Percentiles rank a stretch among this genome's conserved stretches.
Conservation (phyloP, 1,140 invertebrate species). For the Homarus americanus region DNA sequence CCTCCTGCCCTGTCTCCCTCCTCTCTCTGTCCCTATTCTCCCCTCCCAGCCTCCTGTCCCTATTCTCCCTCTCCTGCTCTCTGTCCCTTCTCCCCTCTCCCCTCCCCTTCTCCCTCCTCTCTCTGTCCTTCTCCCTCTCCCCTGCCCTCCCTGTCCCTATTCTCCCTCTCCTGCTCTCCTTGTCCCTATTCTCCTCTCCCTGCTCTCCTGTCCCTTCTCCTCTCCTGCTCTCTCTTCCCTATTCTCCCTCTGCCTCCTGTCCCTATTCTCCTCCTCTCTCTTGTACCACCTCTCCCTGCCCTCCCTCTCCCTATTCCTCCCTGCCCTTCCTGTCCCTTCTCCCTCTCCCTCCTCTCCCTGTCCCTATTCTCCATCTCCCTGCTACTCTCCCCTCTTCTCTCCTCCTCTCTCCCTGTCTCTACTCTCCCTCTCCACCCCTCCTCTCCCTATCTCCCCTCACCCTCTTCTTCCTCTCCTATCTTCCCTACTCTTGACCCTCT, state of each 20-base stretch:
- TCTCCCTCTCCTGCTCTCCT: background rate
- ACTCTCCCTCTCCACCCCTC: background rate
- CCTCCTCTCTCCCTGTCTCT: too few species aligned
- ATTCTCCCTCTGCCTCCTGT: too few species aligned
- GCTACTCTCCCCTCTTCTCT: too few species aligned
- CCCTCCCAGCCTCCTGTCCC: background rate
- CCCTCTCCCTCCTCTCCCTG: too few species aligned
- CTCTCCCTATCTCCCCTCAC: background rate
- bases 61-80: background rate
- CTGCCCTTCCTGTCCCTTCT: too few species aligned
- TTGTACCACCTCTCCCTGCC: background rate
- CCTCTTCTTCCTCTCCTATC: background rate
- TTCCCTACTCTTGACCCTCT: background rate
- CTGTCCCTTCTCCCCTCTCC: background rate
- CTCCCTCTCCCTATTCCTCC: too few species aligned
- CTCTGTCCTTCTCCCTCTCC: background rate
- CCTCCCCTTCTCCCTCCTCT: background rate
- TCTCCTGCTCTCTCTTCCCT: constrained; percentile 29
- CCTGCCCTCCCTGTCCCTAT: background rate
- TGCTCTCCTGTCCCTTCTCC: constrained; percentile 8
- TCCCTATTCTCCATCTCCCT: too few species aligned
- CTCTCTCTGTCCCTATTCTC: constrained; percentile 9
- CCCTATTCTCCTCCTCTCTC: constrained; percentile 24
- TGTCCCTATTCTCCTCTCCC: background rate
- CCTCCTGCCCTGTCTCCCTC: background rate